Base-by-base conservation (phyloP, 1,140 invertebrate species). In the Helicoverpa zea region DNA sequence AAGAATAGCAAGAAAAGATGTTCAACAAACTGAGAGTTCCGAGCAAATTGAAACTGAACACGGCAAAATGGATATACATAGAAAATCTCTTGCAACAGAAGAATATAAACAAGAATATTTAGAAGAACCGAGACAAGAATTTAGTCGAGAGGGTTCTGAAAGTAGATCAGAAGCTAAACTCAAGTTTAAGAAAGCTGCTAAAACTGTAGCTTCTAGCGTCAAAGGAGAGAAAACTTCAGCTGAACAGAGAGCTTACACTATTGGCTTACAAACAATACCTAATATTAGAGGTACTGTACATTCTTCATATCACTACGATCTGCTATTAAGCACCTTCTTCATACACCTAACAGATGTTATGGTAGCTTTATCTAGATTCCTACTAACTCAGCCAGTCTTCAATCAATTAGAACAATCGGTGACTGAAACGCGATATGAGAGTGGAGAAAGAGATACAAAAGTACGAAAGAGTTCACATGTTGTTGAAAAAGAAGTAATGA, bases 311-410 rank as follows among this genome's bases (percentile, higher is more conserved):
- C 86, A 91, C 58, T 91, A 88, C 47, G 84, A 93, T 80, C 83
- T 90, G 56, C 66, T 95, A 51, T 75, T 95, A 12, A 94, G 93
- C 86, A 93, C 90, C 7, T 94, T 95, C 82, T 92, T 95, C 76
- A 84, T 94, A 23, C 91, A 95, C 84, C 80, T 95, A 59, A 95
- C 94, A 5, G 91, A 94, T 76, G 89, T 95, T 14, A 93, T 95
- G 91, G 90, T 95, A 3, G 88, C 90, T 70, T 80, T 95, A 70
- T 90, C 90, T 10, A 88, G 88, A 77, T 89, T 88, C 85, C 85
- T 93, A 66, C 80, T 90, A 66, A 79, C 82, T 47, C 85, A 92
- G 70, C 86, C 87, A 29, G 68, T 73, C 9, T 79, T 86, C 18
- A 70, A 43, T 14, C 23, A 79, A 3, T n/a, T 16, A 59, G 63